Evolutionary conservation across 2,888 invertebrate genomes (phyloP).

Genomic region (Gryllus longicercus): DNA sequence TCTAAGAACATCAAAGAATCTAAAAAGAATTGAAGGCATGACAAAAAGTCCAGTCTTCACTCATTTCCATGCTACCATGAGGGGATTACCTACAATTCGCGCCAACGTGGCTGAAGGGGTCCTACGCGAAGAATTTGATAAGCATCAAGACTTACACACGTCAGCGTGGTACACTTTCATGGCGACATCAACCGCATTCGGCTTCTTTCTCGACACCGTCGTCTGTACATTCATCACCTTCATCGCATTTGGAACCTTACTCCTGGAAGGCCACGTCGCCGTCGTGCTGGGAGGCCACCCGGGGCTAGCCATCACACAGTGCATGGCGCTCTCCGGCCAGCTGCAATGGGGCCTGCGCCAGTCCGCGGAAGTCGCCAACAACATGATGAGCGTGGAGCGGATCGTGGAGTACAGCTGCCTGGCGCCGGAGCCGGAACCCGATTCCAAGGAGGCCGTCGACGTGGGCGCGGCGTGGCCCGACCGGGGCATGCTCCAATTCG

Average conservation of each 20-base stretch:
- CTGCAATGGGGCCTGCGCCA: conserved; percentile 63
- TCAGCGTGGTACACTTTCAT: conserved; percentile 91
- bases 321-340: conserved; percentile 74
- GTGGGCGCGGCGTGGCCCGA: not conserved
- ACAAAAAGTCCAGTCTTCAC: conserved; percentile 94
- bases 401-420: conserved; percentile 67
- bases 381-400: conserved; percentile 51
- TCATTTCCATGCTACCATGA: conserved; percentile 82
- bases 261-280: conserved; percentile 52
- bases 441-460: too few relatives aligned
- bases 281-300: conserved; percentile 65
- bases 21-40: conserved; percentile 76
- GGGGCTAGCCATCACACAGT: conserved; percentile 75
- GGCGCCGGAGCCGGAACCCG: conserved; percentile 53
- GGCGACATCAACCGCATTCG: conserved; percentile 86
- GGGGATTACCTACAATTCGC: conserved; percentile 87
- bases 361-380: conserved; percentile 48
- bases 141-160: conserved; percentile 75
- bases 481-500: not conserved
- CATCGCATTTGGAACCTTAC: conserved; percentile 81
- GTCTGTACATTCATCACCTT: conserved; percentile 81
- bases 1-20: conserved; percentile 58
- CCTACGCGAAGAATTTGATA: conserved; percentile 74
- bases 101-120: conserved; percentile 79
- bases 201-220: conserved; percentile 85